Base-by-base conservation (phyloP, 1,140 invertebrate genomes). In the Rhagoletis zephyria region DNA sequence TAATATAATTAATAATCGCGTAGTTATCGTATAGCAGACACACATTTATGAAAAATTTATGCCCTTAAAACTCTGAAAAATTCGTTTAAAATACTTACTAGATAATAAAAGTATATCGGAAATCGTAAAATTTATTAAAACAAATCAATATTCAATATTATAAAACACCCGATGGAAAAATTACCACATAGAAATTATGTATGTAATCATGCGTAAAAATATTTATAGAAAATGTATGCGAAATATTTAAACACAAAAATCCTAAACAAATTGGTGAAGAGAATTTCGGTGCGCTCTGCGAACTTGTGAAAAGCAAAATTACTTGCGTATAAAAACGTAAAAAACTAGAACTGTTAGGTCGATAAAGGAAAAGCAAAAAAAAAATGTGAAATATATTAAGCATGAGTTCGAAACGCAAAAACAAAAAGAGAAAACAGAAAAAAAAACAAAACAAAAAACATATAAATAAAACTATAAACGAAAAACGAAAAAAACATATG, bases 391-490 rank as follows among this genome's bases (percentile, higher is more conserved):
- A 74, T 45, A 74, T 81, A 56, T 56, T 56, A 81, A 81, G 74
- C 74, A 81, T 45, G 19, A 81, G 56, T 81, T 81, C 74, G 74
- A 56, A 81, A 81, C 10, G 51, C 51, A 2, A 56, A 56, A 7
- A 56, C 51, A 56, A 30, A 0, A 30, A 30, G 30, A 30, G 30
- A 30, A 30, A 30, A 30, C 30, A 45, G 16, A 45, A 77, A 81
- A 81, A 2, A 6, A 67, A 67, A 67, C 5, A 67, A 67, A 70
- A 12, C n/a, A 81, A 81, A 70, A 81, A 56, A 42, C 10, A 81
- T 56, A 81, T 81, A 30, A 81, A 81, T 56, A 81, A 81, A 81
- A 56, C 5, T 56, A 81, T 56, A 81, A 77, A 81, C 74, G 74
- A 81, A 40, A 81, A 81, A 7, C 45, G 48, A 81, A 81, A 56